Evolutionary conservation across 2,888 invertebrate genomes (phyloP), one percentile per base, ranked within the genome.

Genomic region (Macaria notata): DNA sequence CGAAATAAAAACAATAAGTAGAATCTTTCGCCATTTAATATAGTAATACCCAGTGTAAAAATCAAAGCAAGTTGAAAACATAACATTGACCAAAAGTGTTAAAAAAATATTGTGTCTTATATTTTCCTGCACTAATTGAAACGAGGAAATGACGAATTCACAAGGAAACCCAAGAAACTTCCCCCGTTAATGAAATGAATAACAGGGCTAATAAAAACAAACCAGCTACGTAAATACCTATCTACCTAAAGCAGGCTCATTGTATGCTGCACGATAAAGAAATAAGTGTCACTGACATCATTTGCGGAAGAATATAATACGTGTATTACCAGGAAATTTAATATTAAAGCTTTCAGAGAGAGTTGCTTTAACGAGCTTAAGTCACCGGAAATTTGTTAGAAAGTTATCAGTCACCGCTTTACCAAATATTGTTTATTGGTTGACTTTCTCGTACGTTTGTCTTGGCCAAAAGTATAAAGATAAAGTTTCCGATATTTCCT

Each of bases 351-450:
- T 41, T 36, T 41, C 41, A 41, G 41, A 41, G 41, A 41, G 41
- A 41, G 41, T n/a, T 5, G 41, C 5, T n/a, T 8, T n/a, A 41
- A 41, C 33, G 33, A 41, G n/a, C 41, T 41, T 41, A 41, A 41
- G 9, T n/a, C 41, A 4, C n/a, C 41, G 8, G 41, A 36, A 36
- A 41, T 41, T 41, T 9, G 9, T 8, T 41, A 41, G 41, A 41
- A 41, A 41, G 41, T 41, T 41, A 41, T 41, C 41, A 8, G 41
- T 41, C 41, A 41, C 8, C 7, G n/a, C 41, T 41, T n/a, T 41
- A 41, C 41, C 41, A 41, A 41, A 41, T 36, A 41, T 41, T 41
- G n/a, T 41, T 41, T 41, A n/a, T 36, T 36, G 33, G 33, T 36
- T 36, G 33, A 36, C 33, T 36, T 36, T 36, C 33, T 4, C 33